Base-by-base conservation (phyloP, 37 sponge, comb jelly and placozoan genomes). In the Diacarnus erythraeanus region DNA sequence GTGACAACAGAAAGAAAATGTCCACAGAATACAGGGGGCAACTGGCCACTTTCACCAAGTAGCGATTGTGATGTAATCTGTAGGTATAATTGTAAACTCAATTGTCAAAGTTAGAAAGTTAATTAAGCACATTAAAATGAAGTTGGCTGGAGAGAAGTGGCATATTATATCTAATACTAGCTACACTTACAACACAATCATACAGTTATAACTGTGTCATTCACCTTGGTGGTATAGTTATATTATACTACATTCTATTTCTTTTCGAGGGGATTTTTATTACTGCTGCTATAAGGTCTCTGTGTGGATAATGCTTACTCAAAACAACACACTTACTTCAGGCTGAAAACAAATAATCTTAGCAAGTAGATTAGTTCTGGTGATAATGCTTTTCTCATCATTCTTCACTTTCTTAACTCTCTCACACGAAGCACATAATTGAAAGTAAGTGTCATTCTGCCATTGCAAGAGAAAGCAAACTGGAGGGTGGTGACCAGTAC, bases 371-470 rank as follows among this genome's bases (percentile, higher is more conserved):
- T 47, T 47, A 47, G 12, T 47, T 12, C 51, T 47, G 6, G 10
- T 12, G 12, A 47, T 47, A 12, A 15, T 47, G 51, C 12, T 47
- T 12, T 47, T 47, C 12, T 47, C 51, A 6, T 12, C 51, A 12
- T 47, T 47, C 51, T 12, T 47, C 51, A 47, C 51, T 47, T 47
- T 47, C n/a, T n/a, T n/a, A n/a, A n/a, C n/a, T 47, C 51, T 12
- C 6, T 47, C 51, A 47, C 12, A 6, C 6, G 10, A 47, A 6
- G 6, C 51, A 31, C 66, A 30, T 10, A 65, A 30, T 10, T 20
- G 9, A 65, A 65, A 65, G 33, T 65, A 30, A 8, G 66, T 65
- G 66, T 65, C 35, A 18, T 65, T 35, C 66, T 30, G 27, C 66
- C 66, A 65, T 2, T 65, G 9, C 31, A 65, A 35, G 31, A 8